phyloP scores from a whole-genome alignment of 2,113 vertebrate genomes.

The Siniperca chuatsi region DNA sequence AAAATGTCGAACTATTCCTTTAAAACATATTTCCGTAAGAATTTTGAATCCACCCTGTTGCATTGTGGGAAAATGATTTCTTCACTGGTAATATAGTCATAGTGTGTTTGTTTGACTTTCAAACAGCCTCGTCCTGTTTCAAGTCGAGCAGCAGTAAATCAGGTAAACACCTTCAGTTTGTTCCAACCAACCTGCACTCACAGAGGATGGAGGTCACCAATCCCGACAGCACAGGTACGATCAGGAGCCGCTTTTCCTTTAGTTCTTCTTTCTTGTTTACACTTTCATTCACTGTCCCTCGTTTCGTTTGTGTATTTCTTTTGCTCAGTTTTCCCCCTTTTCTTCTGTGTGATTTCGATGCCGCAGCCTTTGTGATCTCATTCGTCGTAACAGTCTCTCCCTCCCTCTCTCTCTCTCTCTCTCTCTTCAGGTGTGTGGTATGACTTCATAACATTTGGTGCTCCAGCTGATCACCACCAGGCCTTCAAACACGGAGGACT shows the following conservation, averaged over 20 bases:
- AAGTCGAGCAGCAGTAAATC: constrained; percentile 68
- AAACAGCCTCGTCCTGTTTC: constrained; percentile 56
- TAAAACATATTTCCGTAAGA: not conserved
- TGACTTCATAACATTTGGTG: constrained; percentile 70
- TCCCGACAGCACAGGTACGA: constrained; percentile 28
- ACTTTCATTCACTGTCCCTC: too few species aligned
- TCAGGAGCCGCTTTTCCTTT: not conserved
- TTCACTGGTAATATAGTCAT: not conserved
- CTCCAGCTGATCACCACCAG: constrained; percentile 71
- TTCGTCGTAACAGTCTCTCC: not conserved
- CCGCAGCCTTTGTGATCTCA: too few species aligned
- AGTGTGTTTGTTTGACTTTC: not conserved
- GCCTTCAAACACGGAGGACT: constrained; percentile 76
- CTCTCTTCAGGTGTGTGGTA: constrained; percentile 71
- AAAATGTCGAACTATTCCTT: not conserved
- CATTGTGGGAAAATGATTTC: not conserved
- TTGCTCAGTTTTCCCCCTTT: not conserved
- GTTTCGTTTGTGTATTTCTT: not conserved
- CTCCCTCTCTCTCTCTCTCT: not conserved
- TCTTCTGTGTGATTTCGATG: not conserved
- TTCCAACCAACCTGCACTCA: constrained; percentile 73
- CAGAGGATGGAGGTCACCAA: constrained; percentile 77
- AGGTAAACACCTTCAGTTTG: constrained; percentile 72
- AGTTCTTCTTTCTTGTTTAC: not conserved
- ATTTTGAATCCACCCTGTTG: not conserved